A percentile compares a stretch with the other conserved stretches of the same genome.
Evolutionary conservation across 2,888 invertebrate species (phyloP).

Genomic region (Eupithecia inturbata): DNA sequence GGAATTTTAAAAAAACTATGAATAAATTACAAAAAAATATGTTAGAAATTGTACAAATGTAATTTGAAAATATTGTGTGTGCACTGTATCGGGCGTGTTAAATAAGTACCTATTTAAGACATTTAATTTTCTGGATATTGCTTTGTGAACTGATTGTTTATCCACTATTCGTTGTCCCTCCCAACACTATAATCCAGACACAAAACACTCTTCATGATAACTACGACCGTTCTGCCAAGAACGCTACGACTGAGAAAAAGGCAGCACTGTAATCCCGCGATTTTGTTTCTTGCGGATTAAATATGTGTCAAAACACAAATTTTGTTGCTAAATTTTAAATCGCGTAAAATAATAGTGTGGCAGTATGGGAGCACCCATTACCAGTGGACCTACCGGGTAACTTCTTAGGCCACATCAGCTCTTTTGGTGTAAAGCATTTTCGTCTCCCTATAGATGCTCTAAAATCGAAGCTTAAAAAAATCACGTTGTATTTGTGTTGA

Average conservation of each 20-base stretch:
- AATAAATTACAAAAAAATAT: background rate
- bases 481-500: background rate
- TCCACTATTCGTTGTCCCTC: background rate
- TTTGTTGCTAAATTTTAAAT: background rate
- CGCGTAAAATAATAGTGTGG: background rate
- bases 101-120: slow-evolving; percentile 12
- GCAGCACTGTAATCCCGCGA: too few species aligned
- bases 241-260: too few species aligned
- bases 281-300: background rate
- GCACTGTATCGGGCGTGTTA: background rate
- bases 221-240: too few species aligned
- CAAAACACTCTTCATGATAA: too few species aligned
- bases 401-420: background rate
- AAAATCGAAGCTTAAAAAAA: background rate
- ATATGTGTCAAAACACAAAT: background rate
- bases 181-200: too few species aligned
- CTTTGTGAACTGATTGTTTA: slow-evolving; percentile 9
- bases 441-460: background rate
- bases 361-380: background rate
- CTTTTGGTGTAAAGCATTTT: background rate
- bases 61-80: slow-evolving; percentile 7
- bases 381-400: background rate
- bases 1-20: background rate
- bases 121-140: slow-evolving; percentile 23
- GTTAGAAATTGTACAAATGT: slow-evolving; percentile 2